A percentile compares a stretch with the other conserved stretches of the same genome.
These are phyloP conservation scores for Melanostoma scalare DNA, from an alignment of 2,888 invertebrate species.

Conservation along the genomic window DNA sequence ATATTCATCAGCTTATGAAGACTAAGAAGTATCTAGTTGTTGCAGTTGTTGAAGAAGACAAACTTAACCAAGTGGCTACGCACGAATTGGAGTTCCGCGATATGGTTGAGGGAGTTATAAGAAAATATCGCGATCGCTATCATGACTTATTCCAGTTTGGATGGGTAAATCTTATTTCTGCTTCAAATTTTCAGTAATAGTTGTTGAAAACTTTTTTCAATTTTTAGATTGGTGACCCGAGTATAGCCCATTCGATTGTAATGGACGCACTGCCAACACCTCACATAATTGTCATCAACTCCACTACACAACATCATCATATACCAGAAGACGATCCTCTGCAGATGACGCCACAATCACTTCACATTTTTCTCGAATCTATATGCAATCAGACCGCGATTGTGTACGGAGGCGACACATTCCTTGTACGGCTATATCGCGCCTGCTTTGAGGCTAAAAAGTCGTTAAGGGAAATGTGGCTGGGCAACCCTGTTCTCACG, in stretches of 20 bases:
- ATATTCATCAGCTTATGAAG: slow-evolving; percentile 91
- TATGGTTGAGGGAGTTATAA: slow-evolving; percentile 91
- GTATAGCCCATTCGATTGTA: slow-evolving; percentile 95
- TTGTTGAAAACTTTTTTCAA: not conserved
- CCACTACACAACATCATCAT: slow-evolving; percentile 95
- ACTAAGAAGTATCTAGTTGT: slow-evolving; percentile 94
- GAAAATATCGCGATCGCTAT: slow-evolving; percentile 89
- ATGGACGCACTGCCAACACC: slow-evolving; percentile 93
- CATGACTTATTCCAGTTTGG: slow-evolving; percentile 95
- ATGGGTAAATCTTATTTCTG: slow-evolving; percentile 84
- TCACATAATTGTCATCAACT: slow-evolving; percentile 94
- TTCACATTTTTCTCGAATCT: slow-evolving; percentile 81
- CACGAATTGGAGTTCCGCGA: slow-evolving; percentile 92
- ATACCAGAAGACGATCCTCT: slow-evolving; percentile 92
- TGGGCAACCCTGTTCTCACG: slow-evolving; percentile 95
- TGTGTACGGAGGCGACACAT: slow-evolving; percentile 93
- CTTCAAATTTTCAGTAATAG: not conserved
- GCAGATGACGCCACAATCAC: slow-evolving; percentile 88
- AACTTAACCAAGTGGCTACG: slow-evolving; percentile 89
- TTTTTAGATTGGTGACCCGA: slow-evolving; percentile 88
- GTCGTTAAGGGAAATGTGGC: slow-evolving; percentile 93
- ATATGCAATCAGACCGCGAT: slow-evolving; percentile 90
- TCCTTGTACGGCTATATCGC: slow-evolving; percentile 89
- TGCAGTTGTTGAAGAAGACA: slow-evolving; percentile 94
- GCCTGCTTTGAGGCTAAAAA: slow-evolving; percentile 92